phyloP scores from a whole-genome alignment of 2,113 vertebrate genomes.

The Carassius gibelio region DNA sequence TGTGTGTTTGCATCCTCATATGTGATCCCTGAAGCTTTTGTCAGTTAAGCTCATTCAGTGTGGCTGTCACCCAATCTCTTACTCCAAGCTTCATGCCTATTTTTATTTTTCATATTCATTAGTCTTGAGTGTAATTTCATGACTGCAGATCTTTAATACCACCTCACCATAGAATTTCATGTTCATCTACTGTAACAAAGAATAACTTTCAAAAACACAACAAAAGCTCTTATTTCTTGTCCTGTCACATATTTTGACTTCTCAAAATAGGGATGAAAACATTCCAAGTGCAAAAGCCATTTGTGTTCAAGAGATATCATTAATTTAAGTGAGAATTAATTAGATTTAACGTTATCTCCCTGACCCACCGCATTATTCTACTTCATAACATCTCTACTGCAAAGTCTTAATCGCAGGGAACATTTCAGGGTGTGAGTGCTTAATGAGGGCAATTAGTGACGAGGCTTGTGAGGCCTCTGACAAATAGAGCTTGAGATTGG shows the following conservation, averaged over 20 bases:
- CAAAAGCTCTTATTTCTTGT: constrained; percentile 73
- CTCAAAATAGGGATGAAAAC: constrained; percentile 51
- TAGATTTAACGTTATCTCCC: constrained; percentile 64
- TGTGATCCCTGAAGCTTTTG: constrained; percentile 65
- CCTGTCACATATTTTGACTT: constrained; percentile 49
- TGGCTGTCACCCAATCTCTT: constrained; percentile 73
- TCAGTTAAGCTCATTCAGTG: constrained; percentile 69
- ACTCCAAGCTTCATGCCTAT: constrained; percentile 67
- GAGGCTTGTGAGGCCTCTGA: constrained; percentile 50
- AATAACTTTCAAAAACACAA: constrained; percentile 74
- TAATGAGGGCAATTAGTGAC: constrained; percentile 77
- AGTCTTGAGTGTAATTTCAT: constrained; percentile 74
- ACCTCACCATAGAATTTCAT: constrained; percentile 65
- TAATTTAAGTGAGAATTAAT: constrained; percentile 77
- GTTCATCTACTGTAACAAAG: constrained; percentile 69
- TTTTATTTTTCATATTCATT: constrained; percentile 80
- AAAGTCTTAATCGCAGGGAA: constrained; percentile 72
- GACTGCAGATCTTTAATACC: constrained; percentile 67
- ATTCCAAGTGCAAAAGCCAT: constrained; percentile 58
- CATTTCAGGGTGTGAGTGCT: constrained; percentile 66
- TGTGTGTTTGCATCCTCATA: constrained; percentile 43
- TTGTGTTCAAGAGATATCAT: constrained; percentile 69
- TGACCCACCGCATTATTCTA: constrained; percentile 68
- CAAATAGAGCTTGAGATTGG: constrained; percentile 22
- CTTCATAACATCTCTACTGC: constrained; percentile 69